Evolutionary conservation across 2,888 invertebrate genomes (phyloP), one percentile per base, ranked within the genome.

Genomic region (Ormyrus labotus): DNA sequence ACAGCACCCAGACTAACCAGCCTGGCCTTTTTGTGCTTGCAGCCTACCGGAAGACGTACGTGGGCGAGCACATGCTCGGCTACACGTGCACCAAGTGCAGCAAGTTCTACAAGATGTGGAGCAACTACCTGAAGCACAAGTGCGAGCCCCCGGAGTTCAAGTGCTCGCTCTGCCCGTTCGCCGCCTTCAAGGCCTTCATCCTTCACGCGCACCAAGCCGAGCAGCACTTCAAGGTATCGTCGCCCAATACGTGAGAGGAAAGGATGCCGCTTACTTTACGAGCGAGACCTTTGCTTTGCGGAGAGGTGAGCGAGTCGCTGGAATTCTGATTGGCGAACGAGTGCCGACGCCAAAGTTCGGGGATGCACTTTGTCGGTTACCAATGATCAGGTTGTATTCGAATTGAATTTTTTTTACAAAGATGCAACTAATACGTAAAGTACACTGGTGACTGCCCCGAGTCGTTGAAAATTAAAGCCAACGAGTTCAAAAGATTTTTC

Each of bases 41-140:
- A 91, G 90, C 88, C 60, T 90, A 90, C 86, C 90, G 90, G 79
- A 91, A 90, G 87, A 90, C 90, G 86, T 91, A 90, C 87, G 88
- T 90, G 85, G 90, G 90, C 82, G 90, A 90, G 85, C 90, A 89
- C 85, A 88, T 91, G 84, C 88, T 90, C 83, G 91, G 91, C 84
- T 91, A 91, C 84, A 91, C 91, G 73, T 91, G 91, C 85, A 89
- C 89, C 81, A 91, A 90, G 85, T 91, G 91, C 88, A 90, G 90
- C 87, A 91, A 91, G 81, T 91, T 91, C 90, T 91, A 91, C 90
- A 91, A 91, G 87, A 91, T 91, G 91, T 91, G 91, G 91, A 91
- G 90, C 87, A 91, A 91, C 87, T 91, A 90, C 83, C 84, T 91
- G 86, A 90, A 91, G 84, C 90, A 91, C 87, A 91, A 91, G 84